phyloP scores from a whole-genome alignment of 2,888 invertebrate species.

The Diadegma fenestrale region DNA sequence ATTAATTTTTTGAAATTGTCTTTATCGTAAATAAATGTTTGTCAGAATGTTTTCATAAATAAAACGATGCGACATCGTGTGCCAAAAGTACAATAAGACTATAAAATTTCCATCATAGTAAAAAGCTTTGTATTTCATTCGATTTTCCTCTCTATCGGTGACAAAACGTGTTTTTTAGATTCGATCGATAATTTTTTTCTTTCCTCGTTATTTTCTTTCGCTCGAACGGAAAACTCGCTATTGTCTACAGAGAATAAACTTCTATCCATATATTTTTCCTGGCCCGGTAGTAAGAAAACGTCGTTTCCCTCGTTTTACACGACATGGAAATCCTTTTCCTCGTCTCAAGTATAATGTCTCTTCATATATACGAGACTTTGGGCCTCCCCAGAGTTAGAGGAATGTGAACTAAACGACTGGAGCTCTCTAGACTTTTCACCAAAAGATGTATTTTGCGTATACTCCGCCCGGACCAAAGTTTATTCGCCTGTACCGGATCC shows the following conservation, averaged over 20 bases:
- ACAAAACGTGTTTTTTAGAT: not conserved
- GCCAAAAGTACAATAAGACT: not conserved
- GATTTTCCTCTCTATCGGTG: slow-evolving; percentile 15
- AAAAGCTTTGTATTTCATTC: slow-evolving; percentile 3
- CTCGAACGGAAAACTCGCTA: slow-evolving; percentile 9
- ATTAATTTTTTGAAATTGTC: no score
- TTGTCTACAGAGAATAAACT: slow-evolving; percentile 14
- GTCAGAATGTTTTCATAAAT: no score
- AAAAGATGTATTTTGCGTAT: slow-evolving; percentile 10
- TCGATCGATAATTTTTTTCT: slow-evolving; percentile 10
- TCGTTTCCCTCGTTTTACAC: slow-evolving; percentile 44
- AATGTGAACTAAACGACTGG: slow-evolving; percentile 40
- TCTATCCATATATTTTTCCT: slow-evolving; percentile 5
- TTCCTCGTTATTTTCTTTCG: slow-evolving; percentile 34
- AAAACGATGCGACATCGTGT: not conserved
- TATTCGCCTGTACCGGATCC: slow-evolving; percentile 38
- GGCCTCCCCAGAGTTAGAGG: slow-evolving; percentile 26
- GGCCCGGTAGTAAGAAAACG: slow-evolving; percentile 30
- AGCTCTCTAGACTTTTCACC: slow-evolving; percentile 30
- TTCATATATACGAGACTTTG: slow-evolving; percentile 29
- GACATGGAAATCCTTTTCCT: slow-evolving; percentile 56
- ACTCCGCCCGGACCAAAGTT: slow-evolving; percentile 24
- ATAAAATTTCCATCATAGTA: not conserved
- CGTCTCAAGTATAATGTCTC: slow-evolving; percentile 44
- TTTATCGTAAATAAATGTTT: not conserved